Base-by-base conservation (phyloP, 2,797 vertebrate genomes). In the Brotula barbata region DNA sequence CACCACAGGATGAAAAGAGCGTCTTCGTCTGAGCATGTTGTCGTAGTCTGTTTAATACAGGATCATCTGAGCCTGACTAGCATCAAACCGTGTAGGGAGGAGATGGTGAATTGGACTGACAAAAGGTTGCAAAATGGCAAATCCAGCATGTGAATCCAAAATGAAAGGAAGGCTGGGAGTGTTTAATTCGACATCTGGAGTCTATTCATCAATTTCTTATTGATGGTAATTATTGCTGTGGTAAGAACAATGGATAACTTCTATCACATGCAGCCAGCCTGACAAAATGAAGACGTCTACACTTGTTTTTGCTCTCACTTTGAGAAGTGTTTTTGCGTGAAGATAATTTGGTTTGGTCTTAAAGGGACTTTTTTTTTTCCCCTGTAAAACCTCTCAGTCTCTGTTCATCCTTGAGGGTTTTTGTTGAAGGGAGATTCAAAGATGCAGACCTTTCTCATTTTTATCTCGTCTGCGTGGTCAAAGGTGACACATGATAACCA, bases 131-230 rank as follows among this genome's bases (percentile, higher is more conserved):
- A 62, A 72, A 71, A 71, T 19, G 52, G 49, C 33, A 75, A 58
- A 73, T 64, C 65, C 47, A 74, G 40, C 57, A 62, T 62, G 71
- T 64, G 75, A 78, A 54, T 76, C 54, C 3, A 71, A 70, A 52
- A n/a, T 42, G 58, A 49, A 60, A 41, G 19, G 43, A 61, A 76
- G 21, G 54, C 74, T 80, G 77, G 64, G 64, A 84, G 66, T 57
- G 53, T 82, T 84, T 79, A 48, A 77, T 80, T 57, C 61, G 52
- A 64, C 88, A 91, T 88, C 84, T 90, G 87, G 80, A 85, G 71
- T 55, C 63, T 47, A 86, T 90, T 87, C 68, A 77, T 86, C 75
- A 71, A 14, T 78, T 79, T 76, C 71, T 78, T 68, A 83, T 74
- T 81, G 83, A 81, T 64, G 79, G 51, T 84, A 76, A 89, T 86